Conservation (phyloP, 2,113 vertebrate species). For the Elephantulus edwardii region DNA sequence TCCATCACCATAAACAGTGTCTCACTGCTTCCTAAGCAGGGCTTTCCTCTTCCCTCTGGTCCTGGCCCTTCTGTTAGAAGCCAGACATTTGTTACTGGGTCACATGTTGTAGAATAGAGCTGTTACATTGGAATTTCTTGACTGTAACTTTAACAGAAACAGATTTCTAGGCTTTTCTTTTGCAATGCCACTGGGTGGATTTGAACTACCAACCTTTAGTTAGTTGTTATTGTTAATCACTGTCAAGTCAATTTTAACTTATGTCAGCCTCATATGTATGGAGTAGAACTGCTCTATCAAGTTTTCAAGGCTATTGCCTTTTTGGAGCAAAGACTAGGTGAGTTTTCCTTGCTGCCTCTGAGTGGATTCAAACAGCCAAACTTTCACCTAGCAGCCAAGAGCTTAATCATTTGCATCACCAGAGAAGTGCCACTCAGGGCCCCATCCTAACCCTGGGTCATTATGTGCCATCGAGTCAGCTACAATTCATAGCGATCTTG, state of each 20-base stretch:
- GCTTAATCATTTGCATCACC: background rate
- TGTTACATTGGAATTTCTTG: background rate
- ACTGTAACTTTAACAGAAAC: background rate
- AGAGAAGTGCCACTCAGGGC: background rate
- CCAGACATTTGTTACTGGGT: no score
- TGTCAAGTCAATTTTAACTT: background rate
- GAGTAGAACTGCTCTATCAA: background rate
- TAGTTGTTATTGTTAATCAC: background rate
- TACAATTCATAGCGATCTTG: no score
- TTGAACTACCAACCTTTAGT: background rate
- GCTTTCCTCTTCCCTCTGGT: background rate
- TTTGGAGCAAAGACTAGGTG: background rate
- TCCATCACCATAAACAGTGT: background rate
- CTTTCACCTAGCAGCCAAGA: background rate
- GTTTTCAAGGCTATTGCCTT: background rate
- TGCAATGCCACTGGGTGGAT: background rate
- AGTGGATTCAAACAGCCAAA: background rate
- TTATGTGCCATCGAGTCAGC: no score
- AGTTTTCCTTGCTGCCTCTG: background rate
- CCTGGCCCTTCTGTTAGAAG: background rate
- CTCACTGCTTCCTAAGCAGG: background rate
- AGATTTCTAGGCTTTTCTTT: background rate
- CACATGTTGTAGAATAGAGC: background rate
- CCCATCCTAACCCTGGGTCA: background rate
- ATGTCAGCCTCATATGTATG: background rate